Base-by-base conservation (phyloP, 2,113 vertebrate genomes). In the Capricornis sumatraensis region DNA sequence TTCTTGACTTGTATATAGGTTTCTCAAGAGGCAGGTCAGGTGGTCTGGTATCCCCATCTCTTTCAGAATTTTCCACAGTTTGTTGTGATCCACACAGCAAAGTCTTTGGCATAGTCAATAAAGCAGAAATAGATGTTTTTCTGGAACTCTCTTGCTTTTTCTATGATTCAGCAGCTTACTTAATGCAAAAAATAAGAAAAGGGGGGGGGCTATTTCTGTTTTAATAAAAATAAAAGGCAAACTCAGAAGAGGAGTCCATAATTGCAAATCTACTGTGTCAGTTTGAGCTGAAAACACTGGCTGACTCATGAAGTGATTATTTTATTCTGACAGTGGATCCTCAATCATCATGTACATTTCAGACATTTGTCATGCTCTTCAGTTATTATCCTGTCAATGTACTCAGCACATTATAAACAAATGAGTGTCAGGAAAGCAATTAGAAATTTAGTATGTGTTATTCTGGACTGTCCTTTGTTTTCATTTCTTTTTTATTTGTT, bases 401-500 rank as follows among this genome's bases (percentile, higher is more conserved):
- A 9, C 91, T 60, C 71, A 50, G 6, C 64, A 53, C 55, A n/a
- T 67, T 94, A 93, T 90, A 87, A 97, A 94, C 91, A 96, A 97
- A 97, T 71, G 76, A 85, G 40, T 0, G 1, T 92, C 82, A 74
- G 88, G n/a, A 71, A 97, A 91, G 43, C 87, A 95, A 96, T 96
- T 93, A 97, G 67, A 95, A 78, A 92, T 95, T 93, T 88, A 94
- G 90, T 84, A 36, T 50, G 9, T 85, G 55, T 89, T 90, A 60
- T 58, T 74, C 19, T 58, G 30, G 21, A 33, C 53, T 87, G 30
- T 86, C 64, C 78, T 92, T 97, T 92, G 64, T 92, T 94, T 96
- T 94, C 52, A 88, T 86, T 92, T 96, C 96, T 64, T 50, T 94
- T 90, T 82, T 88, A 85, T 94, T 97, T 94, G 85, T 94, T 96